Base-by-base conservation (phyloP, 2,888 invertebrate genomes). In the Parnassius glacialis region DNA sequence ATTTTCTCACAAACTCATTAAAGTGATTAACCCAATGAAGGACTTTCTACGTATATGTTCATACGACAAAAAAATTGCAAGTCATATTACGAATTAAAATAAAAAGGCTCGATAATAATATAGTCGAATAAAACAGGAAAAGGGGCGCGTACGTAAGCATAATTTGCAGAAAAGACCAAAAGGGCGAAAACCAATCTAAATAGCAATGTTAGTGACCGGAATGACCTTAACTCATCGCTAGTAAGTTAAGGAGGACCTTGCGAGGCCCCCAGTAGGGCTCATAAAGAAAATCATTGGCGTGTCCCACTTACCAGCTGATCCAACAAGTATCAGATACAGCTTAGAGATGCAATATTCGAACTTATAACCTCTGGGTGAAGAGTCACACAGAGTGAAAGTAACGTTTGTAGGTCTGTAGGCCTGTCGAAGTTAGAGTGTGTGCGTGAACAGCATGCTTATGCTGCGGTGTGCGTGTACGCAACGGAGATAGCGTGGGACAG, bases 391-490 rank as follows among this genome's bases (percentile, higher is more conserved):
- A 44, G 76, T 79, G 85, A 85, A 85, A 84, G 84, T 79, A 74
- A 65, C 65, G 80, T 85, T 88, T 85, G 87, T 90, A 88, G 90
- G 90, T 90, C 90, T 90, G 82, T 90, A 89, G 90, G 90, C 88
- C 87, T 87, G 80, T 65, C 72, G 64, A 61, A 64, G 69, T 67
- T 69, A 69, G 71, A 65, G 65, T 77, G 85, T 81, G 82, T 77
- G 88, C 69, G 83, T 77, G 74, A 67, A 73, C 65, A 72, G 74
- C 68, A 69, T 69, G 68, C 65, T 67, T 59, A 66, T 74, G 72
- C 70, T 68, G 63, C 61, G 57, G 84, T 84, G 85, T 87, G 88
- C 83, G 87, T 83, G 78, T 76, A 83, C 87, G 87, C 89, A 85
- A 75, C 78, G 85, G 89, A 89, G 90, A 90, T 88, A 90, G 90